These are phyloP conservation scores for Acheta domesticus DNA, from an alignment of 2,888 invertebrate genomes.

Conservation along the genomic window DNA sequence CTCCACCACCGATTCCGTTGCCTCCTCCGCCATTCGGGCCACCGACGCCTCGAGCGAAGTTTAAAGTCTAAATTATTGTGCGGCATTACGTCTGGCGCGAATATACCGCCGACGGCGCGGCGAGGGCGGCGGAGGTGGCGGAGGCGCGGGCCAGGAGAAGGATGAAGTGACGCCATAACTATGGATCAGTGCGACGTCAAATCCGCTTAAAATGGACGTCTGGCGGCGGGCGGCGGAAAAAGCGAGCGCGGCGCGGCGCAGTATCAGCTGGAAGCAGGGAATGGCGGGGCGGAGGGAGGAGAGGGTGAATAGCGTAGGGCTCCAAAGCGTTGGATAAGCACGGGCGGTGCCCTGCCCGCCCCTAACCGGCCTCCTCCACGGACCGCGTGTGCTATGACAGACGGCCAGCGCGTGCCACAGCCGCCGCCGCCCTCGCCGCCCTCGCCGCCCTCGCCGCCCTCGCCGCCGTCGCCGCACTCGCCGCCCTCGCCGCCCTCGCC, in stretches of 20 bases:
- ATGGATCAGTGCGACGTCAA: slow-evolving; percentile 1
- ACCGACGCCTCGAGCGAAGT: not conserved
- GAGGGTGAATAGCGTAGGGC: not conserved
- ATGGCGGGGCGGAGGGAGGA: not conserved
- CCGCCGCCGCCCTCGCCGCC: no score
- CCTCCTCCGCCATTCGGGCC: not conserved
- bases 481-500: no score
- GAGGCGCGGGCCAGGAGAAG: not conserved
- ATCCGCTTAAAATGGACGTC: slow-evolving; percentile 18
- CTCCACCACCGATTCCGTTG: no score
- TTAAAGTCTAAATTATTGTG: slow-evolving; percentile 18
- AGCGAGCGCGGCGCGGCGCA: not conserved
- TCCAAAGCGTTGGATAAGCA: not conserved
- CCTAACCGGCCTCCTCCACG: not conserved
- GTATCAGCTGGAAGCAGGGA: not conserved
- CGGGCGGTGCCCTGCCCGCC: not conserved
- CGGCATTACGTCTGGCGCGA: not conserved
- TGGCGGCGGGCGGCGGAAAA: slow-evolving; percentile 7
- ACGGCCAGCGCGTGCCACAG: not conserved
- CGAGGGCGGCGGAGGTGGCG: not conserved
- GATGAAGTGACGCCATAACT: slow-evolving; percentile 18
- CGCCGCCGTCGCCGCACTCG: no score
- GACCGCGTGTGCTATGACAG: not conserved
- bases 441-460: no score
- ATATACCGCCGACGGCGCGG: slow-evolving; percentile 6